Evolutionary conservation across 2,888 invertebrate genomes (phyloP).

Genomic region (Cepaea hortensis): DNA sequence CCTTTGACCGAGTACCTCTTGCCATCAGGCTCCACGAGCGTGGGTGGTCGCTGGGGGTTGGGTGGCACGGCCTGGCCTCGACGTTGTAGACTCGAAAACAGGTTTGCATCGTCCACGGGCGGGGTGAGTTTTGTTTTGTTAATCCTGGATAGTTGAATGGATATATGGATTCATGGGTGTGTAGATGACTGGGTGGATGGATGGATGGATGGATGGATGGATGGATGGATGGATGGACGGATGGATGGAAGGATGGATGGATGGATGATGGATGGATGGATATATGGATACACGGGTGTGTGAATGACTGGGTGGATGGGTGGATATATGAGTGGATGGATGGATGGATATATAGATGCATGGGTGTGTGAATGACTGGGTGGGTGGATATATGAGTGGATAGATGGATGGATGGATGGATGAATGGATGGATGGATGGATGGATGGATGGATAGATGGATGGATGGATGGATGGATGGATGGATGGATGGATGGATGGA

Average conservation of each 20-base stretch:
- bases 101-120: slow-evolving; percentile 18
- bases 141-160: background rate
- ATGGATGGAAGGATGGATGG: no score
- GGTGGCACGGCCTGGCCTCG: slow-evolving; percentile 52
- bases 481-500: no score
- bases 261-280: no score
- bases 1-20: slow-evolving; percentile 63
- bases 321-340: no score
- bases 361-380: background rate
- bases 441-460: no score
- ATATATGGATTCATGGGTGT: background rate
- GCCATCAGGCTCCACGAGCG: slow-evolving; percentile 65
- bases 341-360: background rate
- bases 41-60: slow-evolving; percentile 51
- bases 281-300: no score
- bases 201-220: background rate
- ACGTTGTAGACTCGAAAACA: slow-evolving; percentile 52
- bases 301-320: no score
- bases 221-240: background rate
- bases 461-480: no score
- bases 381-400: background rate
- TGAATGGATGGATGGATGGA: no score
- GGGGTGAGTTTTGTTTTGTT: background rate
- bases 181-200: no score
- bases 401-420: no score